phyloP scores from a whole-genome alignment of 2,113 vertebrate species.

The Megaceryle maxima region DNA sequence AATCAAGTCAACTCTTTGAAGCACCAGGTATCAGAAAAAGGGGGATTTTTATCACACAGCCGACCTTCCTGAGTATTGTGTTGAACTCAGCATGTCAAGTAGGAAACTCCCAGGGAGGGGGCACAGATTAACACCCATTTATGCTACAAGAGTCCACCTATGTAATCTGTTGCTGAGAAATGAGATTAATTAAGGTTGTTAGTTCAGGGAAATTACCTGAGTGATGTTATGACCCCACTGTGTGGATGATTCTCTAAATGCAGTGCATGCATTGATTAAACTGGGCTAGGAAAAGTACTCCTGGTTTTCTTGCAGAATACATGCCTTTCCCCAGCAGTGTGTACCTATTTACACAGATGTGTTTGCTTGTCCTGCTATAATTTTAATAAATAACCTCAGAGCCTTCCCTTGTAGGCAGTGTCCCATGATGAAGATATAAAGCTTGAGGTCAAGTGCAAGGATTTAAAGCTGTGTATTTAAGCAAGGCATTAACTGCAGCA shows the following conservation, averaged over 20 bases:
- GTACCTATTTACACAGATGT: neutral
- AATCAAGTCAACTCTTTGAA: neutral
- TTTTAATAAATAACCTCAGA: neutral
- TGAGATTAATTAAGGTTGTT: neutral
- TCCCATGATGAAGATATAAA: neutral
- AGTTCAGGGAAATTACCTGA: neutral
- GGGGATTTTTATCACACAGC: neutral
- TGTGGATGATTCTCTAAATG: neutral
- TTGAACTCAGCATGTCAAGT: neutral
- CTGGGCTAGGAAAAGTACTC: neutral
- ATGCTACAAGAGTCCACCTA: neutral
- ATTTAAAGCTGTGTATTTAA: neutral
- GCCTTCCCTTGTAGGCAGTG: neutral
- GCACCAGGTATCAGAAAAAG: neutral
- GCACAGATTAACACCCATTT: neutral
- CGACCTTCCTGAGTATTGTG: neutral
- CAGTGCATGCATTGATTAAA: neutral
- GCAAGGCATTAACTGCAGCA: neutral
- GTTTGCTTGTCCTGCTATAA: neutral
- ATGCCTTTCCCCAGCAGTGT: neutral
- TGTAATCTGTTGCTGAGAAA: conserved; percentile 11
- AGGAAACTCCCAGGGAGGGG: neutral
- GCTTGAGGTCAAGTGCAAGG: neutral
- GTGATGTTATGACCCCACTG: neutral
- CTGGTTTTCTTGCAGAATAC: neutral